These are phyloP conservation scores for Ophraella communa DNA, from an alignment of 2,888 invertebrate genomes.

Conservation along the genomic window DNA sequence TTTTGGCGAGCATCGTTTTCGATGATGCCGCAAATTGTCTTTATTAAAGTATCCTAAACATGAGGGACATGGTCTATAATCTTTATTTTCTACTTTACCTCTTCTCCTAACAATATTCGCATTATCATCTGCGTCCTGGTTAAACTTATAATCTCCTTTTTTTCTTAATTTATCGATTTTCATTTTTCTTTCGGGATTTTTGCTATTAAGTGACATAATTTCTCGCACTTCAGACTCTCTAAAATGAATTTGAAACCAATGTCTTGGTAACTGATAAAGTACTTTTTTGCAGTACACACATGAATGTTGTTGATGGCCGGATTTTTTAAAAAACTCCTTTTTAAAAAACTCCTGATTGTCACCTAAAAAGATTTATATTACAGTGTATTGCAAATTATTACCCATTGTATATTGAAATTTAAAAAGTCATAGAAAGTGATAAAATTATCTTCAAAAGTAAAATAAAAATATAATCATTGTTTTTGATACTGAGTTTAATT, in stretches of 20 bases:
- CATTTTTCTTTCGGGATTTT: slow-evolving; percentile 14
- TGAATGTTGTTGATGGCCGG: slow-evolving; percentile 13
- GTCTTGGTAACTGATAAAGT: slow-evolving; percentile 14
- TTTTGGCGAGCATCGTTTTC: slow-evolving; percentile 11
- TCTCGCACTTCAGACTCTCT: slow-evolving; percentile 15
- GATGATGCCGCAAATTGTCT: slow-evolving; percentile 11
- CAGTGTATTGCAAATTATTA: too few species aligned
- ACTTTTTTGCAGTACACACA: slow-evolving; percentile 15
- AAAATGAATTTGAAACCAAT: slow-evolving; percentile 18
- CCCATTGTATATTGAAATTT: too few species aligned
- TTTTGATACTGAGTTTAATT: too few species aligned
- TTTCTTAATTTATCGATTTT: slow-evolving; percentile 17
- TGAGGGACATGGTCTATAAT: slow-evolving; percentile 7
- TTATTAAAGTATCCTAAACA: slow-evolving; percentile 20
- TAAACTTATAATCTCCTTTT: background rate
- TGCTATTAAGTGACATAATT: slow-evolving; percentile 9
- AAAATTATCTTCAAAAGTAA: too few species aligned
- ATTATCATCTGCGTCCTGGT: background rate
- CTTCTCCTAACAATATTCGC: background rate
- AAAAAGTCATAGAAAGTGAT: too few species aligned
- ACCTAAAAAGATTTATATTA: too few species aligned
- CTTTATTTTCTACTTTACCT: background rate
- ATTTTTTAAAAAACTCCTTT: too few species aligned
- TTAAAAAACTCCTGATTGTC: too few species aligned
- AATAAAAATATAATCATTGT: too few species aligned